Percentiles rank a stretch among this genome's conserved stretches.
These are phyloP conservation scores for Tribolium freemani DNA, from an alignment of 2,888 invertebrate species.

Conservation along the genomic window DNA sequence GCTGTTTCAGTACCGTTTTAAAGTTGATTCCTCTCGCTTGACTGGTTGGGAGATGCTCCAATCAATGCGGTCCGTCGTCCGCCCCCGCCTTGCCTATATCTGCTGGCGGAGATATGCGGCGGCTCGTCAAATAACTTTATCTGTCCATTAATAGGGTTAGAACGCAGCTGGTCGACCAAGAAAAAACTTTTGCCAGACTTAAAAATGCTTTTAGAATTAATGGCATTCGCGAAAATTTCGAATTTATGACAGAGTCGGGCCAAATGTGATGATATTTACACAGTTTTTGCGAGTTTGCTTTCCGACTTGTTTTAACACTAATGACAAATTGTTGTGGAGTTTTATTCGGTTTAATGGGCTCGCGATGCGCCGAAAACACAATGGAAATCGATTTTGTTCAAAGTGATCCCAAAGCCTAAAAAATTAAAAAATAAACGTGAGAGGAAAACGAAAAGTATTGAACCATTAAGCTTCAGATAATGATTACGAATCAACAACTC, in stretches of 20 bases:
- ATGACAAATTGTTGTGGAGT: conserved; percentile 20
- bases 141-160: conserved; percentile 39
- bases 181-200: conserved; percentile 25
- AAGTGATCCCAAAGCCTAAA: background rate
- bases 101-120: conserved; percentile 46
- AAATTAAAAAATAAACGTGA: too few relatives aligned
- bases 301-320: conserved; percentile 6
- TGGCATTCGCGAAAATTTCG: conserved; percentile 8
- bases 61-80: conserved; percentile 66
- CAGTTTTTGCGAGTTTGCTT: conserved; percentile 1
- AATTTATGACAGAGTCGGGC: background rate
- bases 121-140: conserved; percentile 47
- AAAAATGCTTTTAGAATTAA: conserved; percentile 35
- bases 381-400: background rate
- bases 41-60: conserved; percentile 68
- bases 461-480: too few relatives aligned
- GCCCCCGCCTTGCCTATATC: conserved; percentile 52
- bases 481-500: too few relatives aligned
- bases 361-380: background rate
- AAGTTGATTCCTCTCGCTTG: conserved; percentile 69
- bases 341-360: conserved; percentile 5
- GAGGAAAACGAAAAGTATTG: too few relatives aligned
- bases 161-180: conserved; percentile 27
- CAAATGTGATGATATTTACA: conserved; percentile 5
- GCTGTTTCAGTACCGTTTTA: conserved; percentile 61